phyloP scores from a whole-genome alignment of 2,113 vertebrate genomes.

The Corythoichthys intestinalis region DNA sequence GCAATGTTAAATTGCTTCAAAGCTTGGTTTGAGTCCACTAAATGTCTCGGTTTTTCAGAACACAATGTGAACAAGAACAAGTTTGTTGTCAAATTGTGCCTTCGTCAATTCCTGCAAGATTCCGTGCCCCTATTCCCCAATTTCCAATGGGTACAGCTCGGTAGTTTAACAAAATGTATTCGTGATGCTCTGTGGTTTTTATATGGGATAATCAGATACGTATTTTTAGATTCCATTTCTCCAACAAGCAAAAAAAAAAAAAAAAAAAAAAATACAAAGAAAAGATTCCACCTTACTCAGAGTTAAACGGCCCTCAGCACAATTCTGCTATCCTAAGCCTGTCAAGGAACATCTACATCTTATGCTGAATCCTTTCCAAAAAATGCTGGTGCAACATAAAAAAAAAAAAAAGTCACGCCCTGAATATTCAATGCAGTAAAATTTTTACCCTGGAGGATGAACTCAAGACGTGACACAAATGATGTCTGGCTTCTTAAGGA shows the following conservation, averaged over 20 bases:
- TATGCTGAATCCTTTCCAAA: not conserved
- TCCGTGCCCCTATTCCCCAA: not conserved
- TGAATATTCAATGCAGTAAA: not conserved
- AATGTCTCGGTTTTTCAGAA: not conserved
- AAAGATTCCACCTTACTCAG: not conserved
- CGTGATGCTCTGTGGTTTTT: not conserved
- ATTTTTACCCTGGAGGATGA: not conserved
- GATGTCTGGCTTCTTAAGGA: not conserved
- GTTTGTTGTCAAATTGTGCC: not conserved
- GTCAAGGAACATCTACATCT: not conserved
- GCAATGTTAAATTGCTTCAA: not conserved
- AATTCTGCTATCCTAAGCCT: not conserved
- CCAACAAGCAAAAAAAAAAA: not conserved
- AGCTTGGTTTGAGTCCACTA: no score
- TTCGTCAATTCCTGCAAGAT: not conserved
- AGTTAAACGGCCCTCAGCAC: not conserved
- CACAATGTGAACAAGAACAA: not conserved
- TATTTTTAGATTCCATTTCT: not conserved
- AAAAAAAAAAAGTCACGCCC: not conserved
- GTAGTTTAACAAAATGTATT: not conserved
- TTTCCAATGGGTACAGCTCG: not conserved
- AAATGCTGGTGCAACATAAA: not conserved
- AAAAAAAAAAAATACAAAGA: not conserved
- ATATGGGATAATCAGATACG: not conserved
- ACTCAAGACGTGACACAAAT: not conserved